Conservation (phyloP, 2,888 invertebrate genomes). For the Yponomeuta evonymella region DNA sequence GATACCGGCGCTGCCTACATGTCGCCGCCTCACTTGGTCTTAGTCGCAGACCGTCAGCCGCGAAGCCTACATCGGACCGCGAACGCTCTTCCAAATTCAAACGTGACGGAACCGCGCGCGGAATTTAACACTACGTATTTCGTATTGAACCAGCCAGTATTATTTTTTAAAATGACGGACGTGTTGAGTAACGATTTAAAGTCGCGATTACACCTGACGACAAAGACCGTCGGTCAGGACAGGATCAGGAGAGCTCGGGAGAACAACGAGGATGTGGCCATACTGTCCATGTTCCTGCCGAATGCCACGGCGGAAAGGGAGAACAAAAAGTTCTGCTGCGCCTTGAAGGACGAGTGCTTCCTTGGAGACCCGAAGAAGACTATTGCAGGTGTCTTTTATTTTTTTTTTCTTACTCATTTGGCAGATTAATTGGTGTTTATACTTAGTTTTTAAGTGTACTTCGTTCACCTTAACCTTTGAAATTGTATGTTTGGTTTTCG, state of each 20-base stretch:
- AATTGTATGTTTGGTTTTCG: not conserved
- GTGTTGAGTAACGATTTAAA: constrained; percentile 87
- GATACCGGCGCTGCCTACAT: constrained; percentile 21
- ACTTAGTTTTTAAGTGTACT: no score
- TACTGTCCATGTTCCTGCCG: constrained; percentile 89
- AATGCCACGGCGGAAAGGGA: constrained; percentile 78
- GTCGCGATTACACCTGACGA: constrained; percentile 81
- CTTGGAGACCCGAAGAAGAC: constrained; percentile 86
- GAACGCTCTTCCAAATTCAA: constrained; percentile 23
- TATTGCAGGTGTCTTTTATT: constrained; percentile 80
- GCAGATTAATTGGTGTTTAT: no score
- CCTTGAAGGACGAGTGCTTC: constrained; percentile 83
- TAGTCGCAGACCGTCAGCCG: constrained; percentile 63
- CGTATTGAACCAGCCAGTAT: constrained; percentile 64
- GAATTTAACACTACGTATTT: constrained; percentile 23
- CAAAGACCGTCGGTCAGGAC: constrained; percentile 89
- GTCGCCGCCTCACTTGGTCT: constrained; percentile 30
- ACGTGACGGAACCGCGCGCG: constrained; percentile 14
- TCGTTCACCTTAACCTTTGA: not conserved
- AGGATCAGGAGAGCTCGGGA: constrained; percentile 86
- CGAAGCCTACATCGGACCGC: constrained; percentile 52
- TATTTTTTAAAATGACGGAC: constrained; percentile 70
- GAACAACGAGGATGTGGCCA: constrained; percentile 91
- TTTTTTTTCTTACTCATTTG: constrained; percentile 7
- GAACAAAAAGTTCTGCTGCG: constrained; percentile 87